phyloP scores from a whole-genome alignment of 2,888 invertebrate species.

The Timema podura region DNA sequence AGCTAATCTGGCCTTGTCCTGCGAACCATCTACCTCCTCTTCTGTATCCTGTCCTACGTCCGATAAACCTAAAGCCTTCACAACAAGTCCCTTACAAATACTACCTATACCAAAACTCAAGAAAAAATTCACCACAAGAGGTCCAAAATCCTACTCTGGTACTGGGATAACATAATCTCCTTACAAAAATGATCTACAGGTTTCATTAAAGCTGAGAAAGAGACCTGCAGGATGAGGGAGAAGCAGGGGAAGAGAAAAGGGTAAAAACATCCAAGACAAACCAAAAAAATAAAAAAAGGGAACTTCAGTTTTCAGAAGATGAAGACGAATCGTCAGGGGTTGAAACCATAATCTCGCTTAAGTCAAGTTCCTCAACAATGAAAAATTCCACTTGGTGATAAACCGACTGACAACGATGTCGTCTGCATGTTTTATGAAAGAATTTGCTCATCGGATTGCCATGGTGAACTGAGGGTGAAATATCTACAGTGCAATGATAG shows the following conservation, averaged over 20 bases:
- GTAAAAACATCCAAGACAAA: not conserved
- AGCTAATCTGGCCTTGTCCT: no score
- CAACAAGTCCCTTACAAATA: no score
- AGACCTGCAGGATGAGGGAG: not conserved
- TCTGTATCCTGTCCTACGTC: no score
- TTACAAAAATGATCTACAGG: not conserved
- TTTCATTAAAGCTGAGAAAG: not conserved
- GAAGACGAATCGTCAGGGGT: not conserved
- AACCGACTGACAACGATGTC: not conserved
- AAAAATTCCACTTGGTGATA: not conserved
- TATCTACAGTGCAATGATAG: not conserved
- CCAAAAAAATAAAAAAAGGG: not conserved
- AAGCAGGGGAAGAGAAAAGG: not conserved
- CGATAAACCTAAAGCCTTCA: no score
- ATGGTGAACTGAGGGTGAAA: conserved; percentile 7
- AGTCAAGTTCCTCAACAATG: not conserved
- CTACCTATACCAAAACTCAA: no score
- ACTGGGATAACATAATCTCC: not conserved
- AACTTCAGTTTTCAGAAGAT: not conserved
- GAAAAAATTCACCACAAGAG: no score
- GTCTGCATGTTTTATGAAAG: not conserved
- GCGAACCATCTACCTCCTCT: no score
- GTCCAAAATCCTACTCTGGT: not conserved
- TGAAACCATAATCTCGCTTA: not conserved
- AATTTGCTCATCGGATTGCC: not conserved